These are phyloP conservation scores for Salvator merianae DNA, from an alignment of 2,113 vertebrate species.

Conservation along the genomic window DNA sequence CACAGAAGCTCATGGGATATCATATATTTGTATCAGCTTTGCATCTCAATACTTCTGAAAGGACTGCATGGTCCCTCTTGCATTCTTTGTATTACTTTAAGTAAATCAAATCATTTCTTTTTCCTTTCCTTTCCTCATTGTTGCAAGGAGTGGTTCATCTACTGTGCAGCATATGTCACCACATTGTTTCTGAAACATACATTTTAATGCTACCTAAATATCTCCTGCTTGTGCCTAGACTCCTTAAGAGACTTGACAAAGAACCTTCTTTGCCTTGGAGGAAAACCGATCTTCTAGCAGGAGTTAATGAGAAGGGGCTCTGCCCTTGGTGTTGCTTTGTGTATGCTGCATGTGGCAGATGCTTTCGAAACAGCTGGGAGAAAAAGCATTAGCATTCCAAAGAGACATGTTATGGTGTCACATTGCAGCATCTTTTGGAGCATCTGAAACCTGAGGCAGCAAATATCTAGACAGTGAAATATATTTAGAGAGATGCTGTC, in stretches of 20 bases:
- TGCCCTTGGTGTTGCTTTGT: slow-evolving; percentile 38
- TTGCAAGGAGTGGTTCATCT: slow-evolving; percentile 1
- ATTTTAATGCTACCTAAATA: slow-evolving; percentile 26
- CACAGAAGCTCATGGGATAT: not conserved
- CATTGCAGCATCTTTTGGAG: slow-evolving; percentile 23
- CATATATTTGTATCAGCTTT: not conserved
- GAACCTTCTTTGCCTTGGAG: slow-evolving; percentile 21
- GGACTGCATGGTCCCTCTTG: not conserved
- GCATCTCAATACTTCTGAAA: not conserved
- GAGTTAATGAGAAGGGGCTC: slow-evolving; percentile 41
- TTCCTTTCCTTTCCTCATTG: not conserved
- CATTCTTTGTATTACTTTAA: not conserved
- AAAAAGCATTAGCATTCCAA: slow-evolving; percentile 51
- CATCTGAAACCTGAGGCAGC: slow-evolving; percentile 45
- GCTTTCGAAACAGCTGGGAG: slow-evolving; percentile 51
- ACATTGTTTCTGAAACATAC: not conserved
- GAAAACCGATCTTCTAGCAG: slow-evolving; percentile 25
- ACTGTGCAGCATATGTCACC: not conserved
- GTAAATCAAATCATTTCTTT: slow-evolving; percentile 9
- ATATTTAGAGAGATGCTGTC: slow-evolving; percentile 13
- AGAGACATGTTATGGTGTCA: slow-evolving; percentile 36
- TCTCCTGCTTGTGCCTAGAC: not conserved
- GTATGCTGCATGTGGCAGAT: slow-evolving; percentile 36
- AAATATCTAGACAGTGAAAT: slow-evolving; percentile 28
- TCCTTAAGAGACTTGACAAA: not conserved